Conservation (phyloP, 2,797 vertebrate species). For the Nasua narica region DNA sequence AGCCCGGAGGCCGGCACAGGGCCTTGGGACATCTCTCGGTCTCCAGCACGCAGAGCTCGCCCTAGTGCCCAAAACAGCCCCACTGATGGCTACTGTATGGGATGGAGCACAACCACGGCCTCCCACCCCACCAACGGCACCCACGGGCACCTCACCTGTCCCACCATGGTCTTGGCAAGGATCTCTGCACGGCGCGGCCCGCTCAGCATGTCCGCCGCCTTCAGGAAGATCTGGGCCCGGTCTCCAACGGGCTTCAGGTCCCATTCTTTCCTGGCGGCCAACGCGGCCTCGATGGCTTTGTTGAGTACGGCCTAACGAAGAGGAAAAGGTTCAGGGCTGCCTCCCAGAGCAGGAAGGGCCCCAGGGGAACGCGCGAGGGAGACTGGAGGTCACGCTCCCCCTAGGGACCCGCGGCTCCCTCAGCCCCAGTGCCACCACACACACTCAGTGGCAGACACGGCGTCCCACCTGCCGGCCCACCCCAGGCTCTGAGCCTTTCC, state of each 20-base stretch:
- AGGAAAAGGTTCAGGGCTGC: background rate
- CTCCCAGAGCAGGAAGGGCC: background rate
- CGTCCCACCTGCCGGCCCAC: background rate
- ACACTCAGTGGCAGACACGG: accelerated
- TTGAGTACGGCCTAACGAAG: constrained; percentile 89
- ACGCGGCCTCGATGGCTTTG: constrained; percentile 90
- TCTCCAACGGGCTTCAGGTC: constrained; percentile 92
- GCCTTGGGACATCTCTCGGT: background rate
- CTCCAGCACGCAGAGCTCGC: background rate
- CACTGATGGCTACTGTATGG: accelerated
- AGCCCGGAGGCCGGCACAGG: background rate
- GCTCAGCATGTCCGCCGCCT: constrained; percentile 91
- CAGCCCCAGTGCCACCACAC: background rate
- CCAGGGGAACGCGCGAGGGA: accelerated
- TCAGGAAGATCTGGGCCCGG: constrained; percentile 93
- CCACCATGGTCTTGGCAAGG: constrained; percentile 97
- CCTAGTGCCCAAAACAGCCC: accelerated
- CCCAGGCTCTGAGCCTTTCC: background rate
- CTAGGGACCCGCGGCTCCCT: too few species aligned
- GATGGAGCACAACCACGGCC: accelerated
- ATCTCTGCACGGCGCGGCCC: constrained; percentile 91
- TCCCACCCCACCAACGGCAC: accelerated
- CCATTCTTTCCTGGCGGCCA: constrained; percentile 92
- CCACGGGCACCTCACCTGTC: constrained; percentile 86
- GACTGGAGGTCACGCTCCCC: background rate